Evolutionary conservation across 2,113 vertebrate species (phyloP).

Genomic region (Sisor rabdophorus): DNA sequence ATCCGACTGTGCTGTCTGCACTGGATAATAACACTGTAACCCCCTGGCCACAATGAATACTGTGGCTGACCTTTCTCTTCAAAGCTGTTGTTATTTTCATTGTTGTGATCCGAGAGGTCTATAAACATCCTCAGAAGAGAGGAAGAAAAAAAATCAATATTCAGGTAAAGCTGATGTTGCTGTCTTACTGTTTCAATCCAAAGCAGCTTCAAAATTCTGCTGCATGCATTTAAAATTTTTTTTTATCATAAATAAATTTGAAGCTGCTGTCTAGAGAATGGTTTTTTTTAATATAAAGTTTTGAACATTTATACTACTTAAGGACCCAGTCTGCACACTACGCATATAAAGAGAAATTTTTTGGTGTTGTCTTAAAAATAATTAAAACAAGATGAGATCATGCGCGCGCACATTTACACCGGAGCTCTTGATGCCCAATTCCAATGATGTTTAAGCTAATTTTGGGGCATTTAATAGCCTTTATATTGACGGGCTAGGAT

Average conservation of each 20-base stretch:
- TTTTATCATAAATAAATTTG: neutral
- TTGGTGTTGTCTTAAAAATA: no score
- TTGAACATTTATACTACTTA: no score
- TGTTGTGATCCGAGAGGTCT: neutral
- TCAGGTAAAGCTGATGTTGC: neutral
- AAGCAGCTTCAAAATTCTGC: neutral
- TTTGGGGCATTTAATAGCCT: no score
- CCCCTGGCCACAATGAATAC: neutral
- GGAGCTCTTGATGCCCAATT: no score
- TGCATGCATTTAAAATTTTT: neutral
- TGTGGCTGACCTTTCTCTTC: slow-evolving; percentile 3
- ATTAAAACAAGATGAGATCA: no score
- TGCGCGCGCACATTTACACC: no score
- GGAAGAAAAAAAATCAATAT: neutral
- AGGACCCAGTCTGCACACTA: no score
- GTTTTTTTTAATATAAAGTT: no score
- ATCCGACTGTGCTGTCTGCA: no score
- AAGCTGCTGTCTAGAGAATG: neutral
- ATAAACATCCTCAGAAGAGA: neutral
- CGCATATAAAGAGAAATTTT: no score
- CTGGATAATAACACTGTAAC: slow-evolving; percentile 17
- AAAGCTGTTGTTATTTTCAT: neutral
- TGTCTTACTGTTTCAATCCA: neutral
- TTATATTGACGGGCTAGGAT: no score
- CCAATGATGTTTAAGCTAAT: no score